Evolutionary conservation across 2,797 vertebrate species (phyloP).

Genomic region (Parauchenoglanis ngamensis): DNA sequence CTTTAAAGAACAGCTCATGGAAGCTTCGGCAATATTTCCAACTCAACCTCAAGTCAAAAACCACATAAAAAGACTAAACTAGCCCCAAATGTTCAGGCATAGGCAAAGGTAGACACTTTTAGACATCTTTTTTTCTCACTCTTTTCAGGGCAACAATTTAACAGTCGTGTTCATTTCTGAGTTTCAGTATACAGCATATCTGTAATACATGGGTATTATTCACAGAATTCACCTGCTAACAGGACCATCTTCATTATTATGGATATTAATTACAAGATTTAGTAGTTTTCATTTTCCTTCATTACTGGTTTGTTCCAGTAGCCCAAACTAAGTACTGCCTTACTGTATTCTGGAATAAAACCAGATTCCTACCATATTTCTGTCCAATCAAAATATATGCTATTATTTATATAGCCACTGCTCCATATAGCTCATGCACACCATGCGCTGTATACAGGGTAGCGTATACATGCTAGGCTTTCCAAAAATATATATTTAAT

Average conservation of each 20-base stretch:
- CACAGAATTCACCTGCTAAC: neutral
- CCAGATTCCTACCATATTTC: neutral
- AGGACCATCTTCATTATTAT: neutral
- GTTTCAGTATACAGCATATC: neutral
- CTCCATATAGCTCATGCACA: neutral
- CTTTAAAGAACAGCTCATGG: neutral
- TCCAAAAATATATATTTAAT: neutral
- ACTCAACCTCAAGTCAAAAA: neutral
- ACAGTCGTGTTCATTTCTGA: neutral
- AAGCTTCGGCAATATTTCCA: neutral
- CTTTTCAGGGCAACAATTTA: neutral
- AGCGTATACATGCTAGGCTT: neutral
- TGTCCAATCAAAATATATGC: neutral
- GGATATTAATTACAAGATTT: neutral
- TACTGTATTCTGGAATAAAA: neutral
- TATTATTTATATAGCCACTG: neutral
- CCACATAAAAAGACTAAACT: neutral
- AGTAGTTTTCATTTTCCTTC: neutral
- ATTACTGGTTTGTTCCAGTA: neutral
- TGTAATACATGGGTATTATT: neutral
- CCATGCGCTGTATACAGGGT: neutral
- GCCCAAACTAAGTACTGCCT: neutral
- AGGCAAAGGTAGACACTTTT: neutral
- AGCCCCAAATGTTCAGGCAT: neutral
- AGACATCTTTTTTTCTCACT: neutral